A percentile compares a stretch with the other conserved stretches of the same genome.
Conservation (phyloP, 2,797 vertebrate species). For the Melanotaenia pygmaea region DNA sequence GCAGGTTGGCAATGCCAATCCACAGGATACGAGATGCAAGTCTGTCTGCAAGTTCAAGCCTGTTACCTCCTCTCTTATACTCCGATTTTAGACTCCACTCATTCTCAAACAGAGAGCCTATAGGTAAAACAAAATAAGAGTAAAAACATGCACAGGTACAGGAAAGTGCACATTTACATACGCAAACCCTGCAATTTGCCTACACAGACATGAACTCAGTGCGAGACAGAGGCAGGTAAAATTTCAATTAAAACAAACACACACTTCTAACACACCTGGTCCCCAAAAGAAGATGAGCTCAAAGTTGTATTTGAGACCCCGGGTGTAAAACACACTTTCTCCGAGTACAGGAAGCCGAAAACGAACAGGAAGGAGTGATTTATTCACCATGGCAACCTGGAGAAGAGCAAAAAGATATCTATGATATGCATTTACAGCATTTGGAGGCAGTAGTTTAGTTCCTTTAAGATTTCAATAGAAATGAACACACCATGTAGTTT, state of each 20-base stretch:
- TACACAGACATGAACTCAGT: not conserved
- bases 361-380: constrained; percentile 94
- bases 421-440: not conserved
- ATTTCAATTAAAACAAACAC: constrained; percentile 10
- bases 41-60: constrained; percentile 93
- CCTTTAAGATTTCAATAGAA: not conserved
- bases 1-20: constrained; percentile 97
- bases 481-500: constrained; percentile 94
- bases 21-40: constrained; percentile 95
- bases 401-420: constrained; percentile 28
- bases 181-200: not conserved
- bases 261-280: constrained; percentile 74
- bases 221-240: not conserved
- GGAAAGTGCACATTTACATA: not conserved
- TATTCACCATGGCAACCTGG: constrained; percentile 94
- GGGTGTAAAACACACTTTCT: constrained; percentile 92
- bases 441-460: not conserved
- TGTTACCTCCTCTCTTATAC: constrained; percentile 93
- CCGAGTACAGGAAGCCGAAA: constrained; percentile 90
- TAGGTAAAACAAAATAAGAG: constrained; percentile 8
- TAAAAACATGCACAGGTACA: not conserved
- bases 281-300: constrained; percentile 99
- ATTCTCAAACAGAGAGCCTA: constrained; percentile 95
- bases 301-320: constrained; percentile 98
- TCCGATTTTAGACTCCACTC: constrained; percentile 97